Conservation (phyloP, 2,113 vertebrate genomes). For the Amazona vittata region DNA sequence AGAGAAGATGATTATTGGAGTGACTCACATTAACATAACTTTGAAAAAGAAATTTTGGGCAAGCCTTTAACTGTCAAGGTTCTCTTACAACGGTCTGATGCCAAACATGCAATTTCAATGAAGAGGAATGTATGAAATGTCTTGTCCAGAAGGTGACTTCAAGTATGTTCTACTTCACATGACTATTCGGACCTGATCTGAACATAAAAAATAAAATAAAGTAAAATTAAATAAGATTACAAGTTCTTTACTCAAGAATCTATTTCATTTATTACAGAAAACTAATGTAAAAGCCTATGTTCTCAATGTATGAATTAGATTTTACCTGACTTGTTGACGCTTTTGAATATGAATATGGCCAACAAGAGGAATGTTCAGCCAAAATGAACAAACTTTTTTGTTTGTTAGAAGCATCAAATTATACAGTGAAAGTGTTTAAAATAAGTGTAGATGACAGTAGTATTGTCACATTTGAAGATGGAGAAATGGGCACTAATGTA, state of each 20-base stretch:
- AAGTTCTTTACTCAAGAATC: not conserved
- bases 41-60: constrained; percentile 53
- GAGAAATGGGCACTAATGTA: not conserved
- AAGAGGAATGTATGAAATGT: constrained; percentile 37
- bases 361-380: not conserved
- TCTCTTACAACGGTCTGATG: constrained; percentile 14
- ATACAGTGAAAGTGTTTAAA: not conserved
- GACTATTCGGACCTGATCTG: not conserved
- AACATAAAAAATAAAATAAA: not conserved
- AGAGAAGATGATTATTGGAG: constrained; percentile 46
- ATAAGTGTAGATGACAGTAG: not conserved
- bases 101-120: constrained; percentile 57
- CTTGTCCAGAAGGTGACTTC: constrained; percentile 33
- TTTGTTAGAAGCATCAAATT: not conserved
- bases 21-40: constrained; percentile 61
- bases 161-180: not conserved
- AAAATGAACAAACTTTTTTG: not conserved
- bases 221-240: not conserved
- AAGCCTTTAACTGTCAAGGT: not conserved
- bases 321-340: not conserved
- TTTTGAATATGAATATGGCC: not conserved
- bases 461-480: not conserved
- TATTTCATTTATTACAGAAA: not conserved
- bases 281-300: not conserved
- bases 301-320: not conserved